phyloP scores from a whole-genome alignment of 1,140 invertebrate genomes.

The Zaprionus kolodkinae region DNA sequence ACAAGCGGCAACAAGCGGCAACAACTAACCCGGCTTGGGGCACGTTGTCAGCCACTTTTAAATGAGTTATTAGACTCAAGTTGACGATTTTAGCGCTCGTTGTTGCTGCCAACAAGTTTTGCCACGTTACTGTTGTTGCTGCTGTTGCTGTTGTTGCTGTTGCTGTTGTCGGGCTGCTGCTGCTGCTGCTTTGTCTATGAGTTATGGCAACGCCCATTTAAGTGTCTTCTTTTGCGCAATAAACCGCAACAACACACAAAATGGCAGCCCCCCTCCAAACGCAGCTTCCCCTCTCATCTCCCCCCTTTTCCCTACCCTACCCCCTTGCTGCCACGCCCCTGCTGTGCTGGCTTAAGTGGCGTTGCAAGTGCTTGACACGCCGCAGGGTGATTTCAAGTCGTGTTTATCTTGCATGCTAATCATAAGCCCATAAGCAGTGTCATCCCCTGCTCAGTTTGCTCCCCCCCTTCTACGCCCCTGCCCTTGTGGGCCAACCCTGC shows the following conservation, averaged over 20 bases:
- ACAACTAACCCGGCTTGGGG: background rate
- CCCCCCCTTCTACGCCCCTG: background rate
- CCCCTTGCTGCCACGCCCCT: background rate
- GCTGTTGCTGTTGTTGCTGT: background rate
- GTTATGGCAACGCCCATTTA: conserved; percentile 62
- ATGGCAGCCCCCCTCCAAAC: conserved; percentile 28
- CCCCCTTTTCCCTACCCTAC: background rate
- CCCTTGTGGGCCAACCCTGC: too few relatives aligned
- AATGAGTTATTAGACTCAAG: conserved; percentile 78
- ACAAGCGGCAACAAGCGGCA: background rate
- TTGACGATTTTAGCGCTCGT: conserved; percentile 66
- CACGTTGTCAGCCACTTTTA: conserved; percentile 65
- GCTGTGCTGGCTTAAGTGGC: background rate
- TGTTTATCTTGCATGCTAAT: conserved; percentile 79
- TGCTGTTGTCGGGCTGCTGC: conserved; percentile 5
- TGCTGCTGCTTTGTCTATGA: conserved; percentile 35
- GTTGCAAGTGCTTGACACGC: conserved; percentile 48
- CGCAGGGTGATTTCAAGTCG: conserved; percentile 38
- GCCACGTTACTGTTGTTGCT: conserved; percentile 2
- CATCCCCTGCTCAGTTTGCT: conserved; percentile 7
- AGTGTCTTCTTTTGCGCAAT: conserved; percentile 41
- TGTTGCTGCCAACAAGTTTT: conserved; percentile 56
- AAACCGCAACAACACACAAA: conserved; percentile 33
- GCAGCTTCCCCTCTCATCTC: background rate
- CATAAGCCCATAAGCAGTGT: conserved; percentile 56